A percentile compares a stretch with the other conserved stretches of the same genome.
Evolutionary conservation across 2,797 vertebrate genomes (phyloP).

Genomic region (Schizothorax lantsangensis): DNA sequence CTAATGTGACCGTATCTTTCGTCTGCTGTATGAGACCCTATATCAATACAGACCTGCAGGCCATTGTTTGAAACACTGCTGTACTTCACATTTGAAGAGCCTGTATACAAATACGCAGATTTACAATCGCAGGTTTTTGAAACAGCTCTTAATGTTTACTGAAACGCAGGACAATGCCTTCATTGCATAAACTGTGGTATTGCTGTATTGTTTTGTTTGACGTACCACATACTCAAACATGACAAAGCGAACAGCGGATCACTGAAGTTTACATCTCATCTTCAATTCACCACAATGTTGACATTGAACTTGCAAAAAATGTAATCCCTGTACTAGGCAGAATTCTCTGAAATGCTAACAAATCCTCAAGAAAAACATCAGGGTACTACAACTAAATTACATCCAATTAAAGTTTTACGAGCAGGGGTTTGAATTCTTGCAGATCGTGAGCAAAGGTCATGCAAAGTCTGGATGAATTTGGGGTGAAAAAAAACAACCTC

Average conservation of each 20-base stretch:
- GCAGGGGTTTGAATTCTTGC: constrained; percentile 11
- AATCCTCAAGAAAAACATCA: constrained; percentile 11
- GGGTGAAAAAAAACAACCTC: not conserved
- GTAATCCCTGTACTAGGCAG: not conserved
- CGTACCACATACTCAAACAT: not conserved
- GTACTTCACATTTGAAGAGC: not conserved
- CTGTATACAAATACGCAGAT: constrained; percentile 14
- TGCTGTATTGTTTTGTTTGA: constrained; percentile 1
- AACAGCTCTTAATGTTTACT: not conserved
- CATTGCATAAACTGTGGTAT: constrained; percentile 26
- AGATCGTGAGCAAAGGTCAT: constrained; percentile 30
- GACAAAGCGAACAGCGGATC: not conserved
- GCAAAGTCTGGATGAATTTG: constrained; percentile 9
- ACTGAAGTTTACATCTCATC: constrained; percentile 14
- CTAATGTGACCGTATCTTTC: not conserved
- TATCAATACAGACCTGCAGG: not conserved
- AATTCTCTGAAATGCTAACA: constrained; percentile 18
- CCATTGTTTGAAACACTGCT: not conserved
- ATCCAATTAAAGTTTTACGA: constrained; percentile 12
- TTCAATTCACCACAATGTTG: constrained; percentile 12
- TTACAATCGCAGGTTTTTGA: not conserved
- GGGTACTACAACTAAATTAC: not conserved
- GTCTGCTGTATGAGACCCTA: not conserved
- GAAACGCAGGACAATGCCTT: not conserved
- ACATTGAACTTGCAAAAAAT: not conserved